Base-by-base conservation (phyloP, 2,888 invertebrate genomes). In the Lepidochitona cinerea region DNA sequence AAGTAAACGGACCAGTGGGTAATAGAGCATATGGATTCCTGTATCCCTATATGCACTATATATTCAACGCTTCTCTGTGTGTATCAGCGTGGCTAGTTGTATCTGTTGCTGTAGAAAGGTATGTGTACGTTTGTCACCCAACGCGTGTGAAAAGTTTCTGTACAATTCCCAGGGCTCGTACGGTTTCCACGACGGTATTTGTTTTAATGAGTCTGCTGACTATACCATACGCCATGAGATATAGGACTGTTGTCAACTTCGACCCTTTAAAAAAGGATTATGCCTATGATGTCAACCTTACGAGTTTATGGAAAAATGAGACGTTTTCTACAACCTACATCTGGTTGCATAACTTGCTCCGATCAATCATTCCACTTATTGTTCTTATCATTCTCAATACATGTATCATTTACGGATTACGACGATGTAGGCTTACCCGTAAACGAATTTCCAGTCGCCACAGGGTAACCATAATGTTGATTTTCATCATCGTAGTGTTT, bases 1-100 rank as follows among this genome's bases (percentile, higher is more conserved):
- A 85, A 67, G 81, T 84, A 5, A 81, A 85, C 49, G 78, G 83
- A 4, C 37, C 71, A 3, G 75, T 81, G 5, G 89, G 88, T 1
- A 82, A 88, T 64, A 79, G 79, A 52, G 81, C 83, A 1, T 89
- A 85, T 71, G 85, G 83, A n/a, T 84, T 83, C 71, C 78, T 90
- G 26, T 90, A 90, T 75, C 90, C 89, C 0, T 89, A 89, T 79
- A 88, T 88, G 6, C 89, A 89, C 74, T 89, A 87, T 71, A 78
- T 89, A 9, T 88, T 89, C 64, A 87, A 87, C 71, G 83, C 85
- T 59, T 86, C 89, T 2, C 77, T 86, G 41, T 88, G 86, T 59
- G 82, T 88, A 32, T 87, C 89, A 0, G 85, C 89, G 0, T 89
- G 89, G 89, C 72, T 89, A 33, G 88, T 88, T 0, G 87, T 89